Conservation (phyloP, 2,888 invertebrate species). For the Thysanoteuthis rhombus region DNA sequence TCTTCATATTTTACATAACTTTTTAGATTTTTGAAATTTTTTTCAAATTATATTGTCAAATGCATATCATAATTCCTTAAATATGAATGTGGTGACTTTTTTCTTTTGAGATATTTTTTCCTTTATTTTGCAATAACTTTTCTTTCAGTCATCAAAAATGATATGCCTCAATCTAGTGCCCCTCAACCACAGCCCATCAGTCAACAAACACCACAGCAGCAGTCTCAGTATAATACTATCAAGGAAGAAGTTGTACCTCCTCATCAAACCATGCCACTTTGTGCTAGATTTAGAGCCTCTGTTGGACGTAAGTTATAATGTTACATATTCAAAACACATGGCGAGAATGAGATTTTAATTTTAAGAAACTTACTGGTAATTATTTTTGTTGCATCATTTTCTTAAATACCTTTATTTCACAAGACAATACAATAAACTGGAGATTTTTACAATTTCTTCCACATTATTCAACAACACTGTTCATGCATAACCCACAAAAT, state of each 20-base stretch:
- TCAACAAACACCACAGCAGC: not conserved
- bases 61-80: not conserved
- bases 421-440: too few species aligned
- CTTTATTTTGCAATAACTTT: not conserved
- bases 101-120: not conserved
- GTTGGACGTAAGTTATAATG: conserved; percentile 17
- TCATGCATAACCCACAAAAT: too few species aligned
- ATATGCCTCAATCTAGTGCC: not conserved
- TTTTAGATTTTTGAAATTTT: too few species aligned
- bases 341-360: too few species aligned
- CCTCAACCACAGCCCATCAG: conserved; percentile 1
- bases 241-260: conserved; percentile 18
- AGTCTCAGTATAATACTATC: conserved; percentile 19
- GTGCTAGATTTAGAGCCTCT: conserved; percentile 23
- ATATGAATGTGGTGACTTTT: not conserved
- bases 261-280: conserved; percentile 18
- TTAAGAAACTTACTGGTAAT: too few species aligned
- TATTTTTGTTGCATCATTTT: too few species aligned
- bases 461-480: too few species aligned
- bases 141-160: conserved; percentile 27
- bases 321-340: not conserved
- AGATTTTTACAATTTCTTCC: too few species aligned
- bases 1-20: too few species aligned
- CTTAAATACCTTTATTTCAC: too few species aligned
- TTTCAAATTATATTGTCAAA: too few species aligned